Percentiles rank a stretch among this genome's conserved stretches.
phyloP scores from a whole-genome alignment of 2,888 invertebrate species.

The Schizaphis graminum region DNA sequence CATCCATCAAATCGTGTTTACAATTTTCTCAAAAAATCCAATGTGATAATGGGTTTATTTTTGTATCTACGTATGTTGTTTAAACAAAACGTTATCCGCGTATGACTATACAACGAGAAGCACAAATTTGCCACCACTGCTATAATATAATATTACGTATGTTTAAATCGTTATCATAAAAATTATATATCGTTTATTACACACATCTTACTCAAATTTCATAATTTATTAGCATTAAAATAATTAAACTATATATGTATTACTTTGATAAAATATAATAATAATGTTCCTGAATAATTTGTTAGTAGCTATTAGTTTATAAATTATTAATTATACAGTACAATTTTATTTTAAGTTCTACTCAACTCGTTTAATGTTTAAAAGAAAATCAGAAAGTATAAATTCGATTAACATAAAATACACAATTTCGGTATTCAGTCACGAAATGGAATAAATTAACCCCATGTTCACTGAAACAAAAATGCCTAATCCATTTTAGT shows the following conservation, averaged over 20 bases:
- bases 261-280: not conserved
- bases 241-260: not conserved
- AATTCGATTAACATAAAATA: conserved; percentile 27
- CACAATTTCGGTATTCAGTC: not conserved
- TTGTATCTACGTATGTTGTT: not conserved
- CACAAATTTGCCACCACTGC: no score
- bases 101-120: no score
- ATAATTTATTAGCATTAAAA: not conserved
- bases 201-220: not conserved
- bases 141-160: not conserved
- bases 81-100: no score
- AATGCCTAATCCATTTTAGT: conserved; percentile 16
- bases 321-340: not conserved
- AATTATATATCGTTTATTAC: not conserved
- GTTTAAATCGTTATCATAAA: not conserved
- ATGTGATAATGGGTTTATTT: not conserved
- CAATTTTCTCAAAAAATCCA: not conserved
- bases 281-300: not conserved
- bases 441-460: conserved; percentile 31
- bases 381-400: not conserved
- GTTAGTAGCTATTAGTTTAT: not conserved
- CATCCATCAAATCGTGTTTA: not conserved
- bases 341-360: not conserved
- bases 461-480: not conserved
- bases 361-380: not conserved